A percentile compares a stretch with the other conserved stretches of the same genome.
These are phyloP conservation scores for Autographa pulchrina DNA, from an alignment of 2,888 invertebrate species.

Conservation along the genomic window DNA sequence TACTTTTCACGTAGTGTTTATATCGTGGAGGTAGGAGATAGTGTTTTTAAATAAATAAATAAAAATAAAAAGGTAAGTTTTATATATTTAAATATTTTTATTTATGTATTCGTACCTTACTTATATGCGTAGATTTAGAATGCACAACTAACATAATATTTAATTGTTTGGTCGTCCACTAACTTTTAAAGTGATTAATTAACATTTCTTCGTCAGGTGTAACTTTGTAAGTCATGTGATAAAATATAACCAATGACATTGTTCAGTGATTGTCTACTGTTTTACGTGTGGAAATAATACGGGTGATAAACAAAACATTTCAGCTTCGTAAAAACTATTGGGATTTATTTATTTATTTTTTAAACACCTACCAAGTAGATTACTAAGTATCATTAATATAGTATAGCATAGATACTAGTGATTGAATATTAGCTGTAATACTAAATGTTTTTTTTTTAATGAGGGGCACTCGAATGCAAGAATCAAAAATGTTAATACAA, in stretches of 20 bases:
- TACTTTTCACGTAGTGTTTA: constrained; percentile 53
- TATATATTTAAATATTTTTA: constrained; percentile 13
- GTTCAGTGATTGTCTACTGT: background rate
- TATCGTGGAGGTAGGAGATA: constrained; percentile 40
- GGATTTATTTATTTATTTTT: no score
- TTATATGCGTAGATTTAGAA: constrained; percentile 17
- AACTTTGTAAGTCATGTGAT: constrained; percentile 34
- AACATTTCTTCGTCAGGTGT: background rate
- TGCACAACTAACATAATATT: constrained; percentile 49
- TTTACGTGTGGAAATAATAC: background rate
- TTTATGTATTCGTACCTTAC: constrained; percentile 3
- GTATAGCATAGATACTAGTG: no score
- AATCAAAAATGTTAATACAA: no score
- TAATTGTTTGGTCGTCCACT: constrained; percentile 69
- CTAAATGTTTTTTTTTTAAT: no score
- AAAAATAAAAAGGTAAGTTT: constrained; percentile 56
- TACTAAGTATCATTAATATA: no score
- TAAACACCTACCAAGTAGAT: no score
- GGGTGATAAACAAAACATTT: background rate
- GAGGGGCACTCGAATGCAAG: no score
- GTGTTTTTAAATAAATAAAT: constrained; percentile 43
- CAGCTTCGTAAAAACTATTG: background rate
- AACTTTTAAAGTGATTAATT: constrained; percentile 28
- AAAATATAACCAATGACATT: background rate
- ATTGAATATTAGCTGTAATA: no score